phyloP scores from a whole-genome alignment of 2,888 invertebrate species.

The Dichetophora obliterata region DNA sequence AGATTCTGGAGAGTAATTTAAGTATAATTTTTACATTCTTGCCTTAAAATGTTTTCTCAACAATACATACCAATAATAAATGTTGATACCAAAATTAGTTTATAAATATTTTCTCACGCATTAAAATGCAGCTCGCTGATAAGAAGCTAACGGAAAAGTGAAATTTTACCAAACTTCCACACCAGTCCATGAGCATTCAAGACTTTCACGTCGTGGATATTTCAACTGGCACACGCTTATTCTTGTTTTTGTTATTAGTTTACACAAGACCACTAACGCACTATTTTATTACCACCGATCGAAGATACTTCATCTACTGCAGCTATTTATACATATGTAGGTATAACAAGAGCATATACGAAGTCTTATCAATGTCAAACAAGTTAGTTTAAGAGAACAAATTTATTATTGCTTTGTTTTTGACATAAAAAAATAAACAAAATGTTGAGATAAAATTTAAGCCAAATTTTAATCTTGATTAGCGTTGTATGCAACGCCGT shows the following conservation, averaged over 20 bases:
- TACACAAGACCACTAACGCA: not conserved
- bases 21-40: too few relatives aligned
- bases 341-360: not conserved
- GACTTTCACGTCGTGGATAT: not conserved
- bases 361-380: not conserved
- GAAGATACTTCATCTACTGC: not conserved
- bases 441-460: not conserved
- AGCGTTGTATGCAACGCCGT: too few relatives aligned
- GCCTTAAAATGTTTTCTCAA: too few relatives aligned
- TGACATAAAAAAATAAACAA: not conserved
- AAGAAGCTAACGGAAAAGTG: constrained; percentile 10
- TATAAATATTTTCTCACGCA: constrained; percentile 20
- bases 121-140: constrained; percentile 7
- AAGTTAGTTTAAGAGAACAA: too few relatives aligned
- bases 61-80: not conserved
- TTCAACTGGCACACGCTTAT: not conserved
- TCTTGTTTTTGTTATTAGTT: not conserved
- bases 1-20: too few relatives aligned
- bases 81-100: not conserved
- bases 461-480: not conserved
- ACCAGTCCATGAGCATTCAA: not conserved
- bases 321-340: not conserved
- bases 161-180: not conserved
- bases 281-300: not conserved
- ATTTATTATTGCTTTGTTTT: not conserved